Base-by-base conservation (phyloP, 2,888 invertebrate species). In the Magallana nippona region DNA sequence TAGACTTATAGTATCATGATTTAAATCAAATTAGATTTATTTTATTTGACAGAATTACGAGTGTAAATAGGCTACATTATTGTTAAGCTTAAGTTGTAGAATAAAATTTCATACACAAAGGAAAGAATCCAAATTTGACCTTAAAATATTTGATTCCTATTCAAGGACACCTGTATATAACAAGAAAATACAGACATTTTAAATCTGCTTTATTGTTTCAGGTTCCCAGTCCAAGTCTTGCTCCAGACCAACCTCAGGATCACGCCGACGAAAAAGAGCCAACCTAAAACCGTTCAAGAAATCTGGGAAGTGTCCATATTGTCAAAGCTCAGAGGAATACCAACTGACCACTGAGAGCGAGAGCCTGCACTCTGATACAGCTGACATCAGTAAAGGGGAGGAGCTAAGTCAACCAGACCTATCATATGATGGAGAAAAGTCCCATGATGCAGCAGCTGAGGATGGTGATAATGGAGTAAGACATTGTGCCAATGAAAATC, bases 261-360 rank as follows among this genome's bases (percentile, higher is more conserved):
- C 91, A n/a, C 85, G 89, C 2, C 87, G 91, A 71, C 85, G 91
- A 1, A 88, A 88, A 27, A 83, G 89, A 15, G 88, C 89, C 15
- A 60, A 86, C n/a, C 84, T 83, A 55, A 90, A 88, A 82, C 55
- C 84, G 11, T 27, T 82, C 10, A 89, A 88, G 22, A 84, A 80
- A 15, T 32, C 82, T 17, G 81, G 79, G 5, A 88, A 87, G 79
- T 86, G 86, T 17, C 55, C 79, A 5, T 86, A 84, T 17, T 86
- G 86, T 57, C 87, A 86, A 55, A 91, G 91, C 78, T 91, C 92
- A 1, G 92, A 92, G 86, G 92, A 92, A 81, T 92, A 92, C 85
- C 88, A 86, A 57, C 88, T 80, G n/a, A 82, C 89, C 17, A 91
- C 92, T 22, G 92, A 92, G 19, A 90, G 88, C 86, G 91, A 92